Conservation (phyloP, 2,888 invertebrate species). For the Drosophila percnosoma region DNA sequence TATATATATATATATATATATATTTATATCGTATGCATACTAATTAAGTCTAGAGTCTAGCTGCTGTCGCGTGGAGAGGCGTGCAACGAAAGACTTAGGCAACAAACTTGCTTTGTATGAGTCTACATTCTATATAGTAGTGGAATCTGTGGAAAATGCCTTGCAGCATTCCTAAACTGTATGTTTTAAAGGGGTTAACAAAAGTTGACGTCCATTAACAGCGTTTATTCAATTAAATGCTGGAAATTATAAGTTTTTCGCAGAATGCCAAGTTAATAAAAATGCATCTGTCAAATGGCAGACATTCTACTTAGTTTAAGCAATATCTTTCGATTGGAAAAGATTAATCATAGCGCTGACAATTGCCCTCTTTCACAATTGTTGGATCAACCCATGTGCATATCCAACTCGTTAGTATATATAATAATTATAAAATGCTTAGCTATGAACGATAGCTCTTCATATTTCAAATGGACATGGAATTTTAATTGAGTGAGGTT, state of each 20-base stretch:
- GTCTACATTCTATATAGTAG: neutral
- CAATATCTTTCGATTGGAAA: neutral
- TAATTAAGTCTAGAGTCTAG: slow-evolving; percentile 21
- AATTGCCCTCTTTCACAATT: neutral
- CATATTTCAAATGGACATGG: neutral
- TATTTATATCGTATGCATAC: slow-evolving; percentile 23
- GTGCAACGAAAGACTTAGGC: slow-evolving; percentile 73
- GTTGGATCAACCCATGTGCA: neutral
- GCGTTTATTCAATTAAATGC: slow-evolving; percentile 6
- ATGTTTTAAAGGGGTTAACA: slow-evolving; percentile 34
- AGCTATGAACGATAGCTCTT: slow-evolving; percentile 5
- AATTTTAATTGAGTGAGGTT: slow-evolving; percentile 4
- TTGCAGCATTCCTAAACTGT: slow-evolving; percentile 16
- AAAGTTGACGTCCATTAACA: slow-evolving; percentile 40
- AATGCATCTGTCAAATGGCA: slow-evolving; percentile 1
- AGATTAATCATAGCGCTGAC: slow-evolving; percentile 1
- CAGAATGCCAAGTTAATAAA: slow-evolving; percentile 1
- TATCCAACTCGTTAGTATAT: neutral
- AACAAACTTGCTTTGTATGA: slow-evolving; percentile 62
- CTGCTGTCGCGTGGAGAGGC: slow-evolving; percentile 10
- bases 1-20: neutral
- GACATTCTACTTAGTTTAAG: neutral
- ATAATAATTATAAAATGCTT: slow-evolving; percentile 12
- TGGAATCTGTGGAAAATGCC: slow-evolving; percentile 28
- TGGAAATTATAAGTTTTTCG: neutral